Evolutionary conservation across 2,113 vertebrate species (phyloP).

Genomic region (Vimba vimba): DNA sequence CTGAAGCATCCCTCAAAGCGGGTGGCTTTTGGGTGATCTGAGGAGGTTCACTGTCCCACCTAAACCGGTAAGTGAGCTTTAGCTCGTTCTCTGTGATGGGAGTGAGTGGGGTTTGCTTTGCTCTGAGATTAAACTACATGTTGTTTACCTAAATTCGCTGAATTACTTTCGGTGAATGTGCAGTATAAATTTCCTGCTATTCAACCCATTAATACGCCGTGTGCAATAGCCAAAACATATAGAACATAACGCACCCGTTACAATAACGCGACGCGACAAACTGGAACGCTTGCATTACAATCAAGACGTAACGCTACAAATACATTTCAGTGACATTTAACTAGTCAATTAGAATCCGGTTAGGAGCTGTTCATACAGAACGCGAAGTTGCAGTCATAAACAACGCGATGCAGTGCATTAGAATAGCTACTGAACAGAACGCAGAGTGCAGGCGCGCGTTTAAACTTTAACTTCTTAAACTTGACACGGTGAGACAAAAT

Average conservation of each 20-base stretch:
- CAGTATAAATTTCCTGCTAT: not conserved
- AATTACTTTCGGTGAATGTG: not conserved
- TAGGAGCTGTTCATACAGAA: not conserved
- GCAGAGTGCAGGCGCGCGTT: not conserved
- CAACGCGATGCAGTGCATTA: not conserved
- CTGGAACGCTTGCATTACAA: not conserved
- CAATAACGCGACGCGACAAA: not conserved
- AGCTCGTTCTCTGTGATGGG: slow-evolving; percentile 14
- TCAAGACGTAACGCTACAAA: not conserved
- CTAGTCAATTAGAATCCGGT: not conserved
- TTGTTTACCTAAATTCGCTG: slow-evolving; percentile 36
- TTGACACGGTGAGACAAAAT: not conserved
- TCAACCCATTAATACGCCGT: not conserved
- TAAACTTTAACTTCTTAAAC: not conserved
- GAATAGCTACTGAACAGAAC: not conserved
- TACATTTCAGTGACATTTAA: not conserved
- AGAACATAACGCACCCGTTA: not conserved
- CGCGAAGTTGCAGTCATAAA: not conserved
- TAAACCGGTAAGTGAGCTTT: slow-evolving; percentile 72
- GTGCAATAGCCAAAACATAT: not conserved
- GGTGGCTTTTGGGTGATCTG: slow-evolving; percentile 69
- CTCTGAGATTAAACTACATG: slow-evolving; percentile 32
- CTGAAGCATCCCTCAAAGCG: slow-evolving; percentile 68
- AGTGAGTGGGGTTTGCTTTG: not conserved
- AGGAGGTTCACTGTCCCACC: slow-evolving; percentile 65